phyloP scores from a whole-genome alignment of 2,797 vertebrate genomes.

The Enteromius fasciolatus region DNA sequence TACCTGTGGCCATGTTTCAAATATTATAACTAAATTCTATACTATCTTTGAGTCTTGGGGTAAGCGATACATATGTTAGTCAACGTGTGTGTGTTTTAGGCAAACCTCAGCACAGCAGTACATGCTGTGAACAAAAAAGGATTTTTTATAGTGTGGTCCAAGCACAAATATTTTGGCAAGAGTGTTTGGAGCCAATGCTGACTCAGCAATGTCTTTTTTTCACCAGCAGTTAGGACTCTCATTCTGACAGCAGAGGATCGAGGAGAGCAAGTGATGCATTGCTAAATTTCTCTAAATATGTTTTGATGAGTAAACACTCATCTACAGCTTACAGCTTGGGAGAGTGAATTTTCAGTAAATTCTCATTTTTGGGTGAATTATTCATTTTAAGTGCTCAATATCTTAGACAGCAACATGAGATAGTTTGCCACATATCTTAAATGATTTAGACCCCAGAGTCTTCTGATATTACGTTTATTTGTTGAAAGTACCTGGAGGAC shows the following conservation, averaged over 20 bases:
- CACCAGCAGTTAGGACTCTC: background rate
- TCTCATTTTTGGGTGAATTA: background rate
- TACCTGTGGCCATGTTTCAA: slow-evolving; percentile 45
- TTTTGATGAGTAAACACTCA: background rate
- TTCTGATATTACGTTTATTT: background rate
- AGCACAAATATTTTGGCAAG: slow-evolving; percentile 64
- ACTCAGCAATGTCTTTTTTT: slow-evolving; percentile 41
- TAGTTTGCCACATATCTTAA: no score
- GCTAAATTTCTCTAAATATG: background rate
- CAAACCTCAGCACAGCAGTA: slow-evolving; percentile 35
- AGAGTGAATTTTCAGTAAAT: background rate
- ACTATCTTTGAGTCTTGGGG: slow-evolving; percentile 5
- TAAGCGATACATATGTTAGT: slow-evolving; percentile 22
- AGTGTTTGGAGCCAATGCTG: slow-evolving; percentile 43
- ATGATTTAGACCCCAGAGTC: background rate
- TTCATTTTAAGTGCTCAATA: slow-evolving; percentile 21
- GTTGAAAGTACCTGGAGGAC: slow-evolving; percentile 81
- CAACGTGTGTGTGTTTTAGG: slow-evolving; percentile 44
- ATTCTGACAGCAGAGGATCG: background rate
- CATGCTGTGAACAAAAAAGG: slow-evolving; percentile 53
- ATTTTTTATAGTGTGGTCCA: slow-evolving; percentile 45
- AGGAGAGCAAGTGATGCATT: background rate
- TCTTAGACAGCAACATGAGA: slow-evolving; percentile 36
- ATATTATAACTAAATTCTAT: slow-evolving; percentile 28
- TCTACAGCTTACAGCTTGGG: background rate